Conservation (phyloP, 1,140 invertebrate species). For the Drosophila ficusphila region DNA sequence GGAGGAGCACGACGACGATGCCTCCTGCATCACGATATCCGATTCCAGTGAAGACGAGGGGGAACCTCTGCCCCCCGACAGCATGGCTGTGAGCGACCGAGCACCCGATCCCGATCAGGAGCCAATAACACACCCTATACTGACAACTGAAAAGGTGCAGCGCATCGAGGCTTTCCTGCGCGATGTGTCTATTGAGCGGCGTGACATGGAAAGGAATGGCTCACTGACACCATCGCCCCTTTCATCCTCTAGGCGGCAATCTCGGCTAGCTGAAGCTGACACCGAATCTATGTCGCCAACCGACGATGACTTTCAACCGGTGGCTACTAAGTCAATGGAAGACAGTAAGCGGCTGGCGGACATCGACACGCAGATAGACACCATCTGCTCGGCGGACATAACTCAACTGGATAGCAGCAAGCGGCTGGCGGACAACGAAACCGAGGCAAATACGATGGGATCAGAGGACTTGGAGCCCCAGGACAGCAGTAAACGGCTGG, state of each 20-base stretch:
- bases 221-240: not conserved
- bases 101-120: not conserved
- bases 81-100: slow-evolving; percentile 48
- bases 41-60: slow-evolving; percentile 52
- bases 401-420: slow-evolving; percentile 31
- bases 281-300: slow-evolving; percentile 70
- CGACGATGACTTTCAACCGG: slow-evolving; percentile 36
- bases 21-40: slow-evolving; percentile 68
- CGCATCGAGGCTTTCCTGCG: slow-evolving; percentile 72
- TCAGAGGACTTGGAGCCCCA: slow-evolving; percentile 4
- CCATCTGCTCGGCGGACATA: slow-evolving; percentile 20
- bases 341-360: slow-evolving; percentile 36
- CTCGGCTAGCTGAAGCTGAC: slow-evolving; percentile 61
- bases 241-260: not conserved
- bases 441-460: slow-evolving; percentile 45
- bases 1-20: slow-evolving; percentile 38
- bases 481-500: slow-evolving; percentile 32
- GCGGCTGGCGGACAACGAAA: slow-evolving; percentile 53
- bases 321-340: slow-evolving; percentile 6
- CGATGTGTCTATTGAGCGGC: slow-evolving; percentile 64
- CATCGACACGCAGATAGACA: slow-evolving; percentile 32
- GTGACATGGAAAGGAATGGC: slow-evolving; percentile 10
- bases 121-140: not conserved
- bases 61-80: slow-evolving; percentile 13
- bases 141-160: slow-evolving; percentile 51